phyloP scores from a whole-genome alignment of 2,113 vertebrate genomes.

The Danionella cerebrum region DNA sequence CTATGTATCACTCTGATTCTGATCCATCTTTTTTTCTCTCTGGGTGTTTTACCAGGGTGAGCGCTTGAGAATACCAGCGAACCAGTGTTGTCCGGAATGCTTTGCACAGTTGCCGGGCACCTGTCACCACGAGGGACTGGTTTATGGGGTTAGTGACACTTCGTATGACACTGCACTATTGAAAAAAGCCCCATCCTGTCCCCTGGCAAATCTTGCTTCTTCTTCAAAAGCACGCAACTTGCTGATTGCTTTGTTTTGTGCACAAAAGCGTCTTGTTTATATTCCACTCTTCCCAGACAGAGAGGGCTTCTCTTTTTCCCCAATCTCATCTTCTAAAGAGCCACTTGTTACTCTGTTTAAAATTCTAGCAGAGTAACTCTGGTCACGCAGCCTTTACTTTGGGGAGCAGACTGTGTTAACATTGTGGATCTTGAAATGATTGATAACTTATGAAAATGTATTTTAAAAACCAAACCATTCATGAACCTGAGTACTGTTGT shows the following conservation, averaged over 20 bases:
- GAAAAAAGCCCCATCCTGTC: background rate
- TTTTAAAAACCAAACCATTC: no score
- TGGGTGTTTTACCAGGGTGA: constrained; percentile 69
- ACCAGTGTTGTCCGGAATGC: constrained; percentile 83
- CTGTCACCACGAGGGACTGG: constrained; percentile 71
- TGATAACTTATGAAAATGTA: no score
- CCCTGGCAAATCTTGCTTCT: constrained; percentile 1
- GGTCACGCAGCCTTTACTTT: constrained; percentile 35
- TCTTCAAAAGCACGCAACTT: background rate
- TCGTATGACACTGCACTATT: background rate
- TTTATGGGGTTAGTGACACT: constrained; percentile 68
- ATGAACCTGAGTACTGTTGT: no score
- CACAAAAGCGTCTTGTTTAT: constrained; percentile 40
- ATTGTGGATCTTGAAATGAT: background rate
- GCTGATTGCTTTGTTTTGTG: constrained; percentile 6
- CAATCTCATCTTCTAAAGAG: background rate
- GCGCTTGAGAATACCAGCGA: constrained; percentile 71
- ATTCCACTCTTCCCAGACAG: constrained; percentile 13
- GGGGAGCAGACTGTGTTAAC: constrained; percentile 11
- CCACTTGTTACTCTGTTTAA: constrained; percentile 22
- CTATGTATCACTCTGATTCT: background rate
- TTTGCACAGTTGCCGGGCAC: constrained; percentile 53
- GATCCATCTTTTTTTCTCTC: background rate
- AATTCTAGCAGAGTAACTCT: constrained; percentile 27
- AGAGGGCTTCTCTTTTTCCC: constrained; percentile 28